These are phyloP conservation scores for Poeciliopsis infans DNA, from an alignment of 2,797 vertebrate species.

Conservation along the genomic window DNA sequence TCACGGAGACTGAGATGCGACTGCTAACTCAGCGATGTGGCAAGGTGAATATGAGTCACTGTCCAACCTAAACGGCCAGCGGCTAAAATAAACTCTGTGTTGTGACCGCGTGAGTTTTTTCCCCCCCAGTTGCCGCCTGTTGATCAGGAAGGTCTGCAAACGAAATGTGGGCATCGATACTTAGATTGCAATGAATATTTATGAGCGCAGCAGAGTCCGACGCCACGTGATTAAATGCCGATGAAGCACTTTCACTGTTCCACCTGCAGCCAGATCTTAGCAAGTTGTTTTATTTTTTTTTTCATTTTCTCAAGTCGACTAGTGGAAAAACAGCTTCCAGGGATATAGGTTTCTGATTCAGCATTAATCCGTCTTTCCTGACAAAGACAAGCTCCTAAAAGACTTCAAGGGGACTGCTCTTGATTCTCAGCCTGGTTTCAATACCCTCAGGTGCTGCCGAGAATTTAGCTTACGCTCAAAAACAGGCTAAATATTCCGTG, in stretches of 20 bases:
- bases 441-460: not conserved
- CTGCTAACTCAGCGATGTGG: not conserved
- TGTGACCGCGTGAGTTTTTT: not conserved
- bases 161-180: not conserved
- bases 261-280: not conserved
- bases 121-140: not conserved
- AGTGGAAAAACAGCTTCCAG: not conserved
- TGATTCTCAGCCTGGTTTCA: not conserved
- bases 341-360: not conserved
- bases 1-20: not conserved
- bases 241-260: not conserved
- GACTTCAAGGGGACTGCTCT: not conserved
- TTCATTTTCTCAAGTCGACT: not conserved
- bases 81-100: not conserved
- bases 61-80: not conserved
- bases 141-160: not conserved
- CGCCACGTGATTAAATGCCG: not conserved
- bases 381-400: not conserved
- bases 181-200: not conserved
- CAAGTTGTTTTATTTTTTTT: no score
- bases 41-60: no score
- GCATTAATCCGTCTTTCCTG: not conserved
- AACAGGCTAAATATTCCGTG: not conserved
- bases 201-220: not conserved
- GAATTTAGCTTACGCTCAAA: not conserved